These are phyloP conservation scores for Perccottus glenii DNA, from an alignment of 2,113 vertebrate genomes.

Conservation along the genomic window DNA sequence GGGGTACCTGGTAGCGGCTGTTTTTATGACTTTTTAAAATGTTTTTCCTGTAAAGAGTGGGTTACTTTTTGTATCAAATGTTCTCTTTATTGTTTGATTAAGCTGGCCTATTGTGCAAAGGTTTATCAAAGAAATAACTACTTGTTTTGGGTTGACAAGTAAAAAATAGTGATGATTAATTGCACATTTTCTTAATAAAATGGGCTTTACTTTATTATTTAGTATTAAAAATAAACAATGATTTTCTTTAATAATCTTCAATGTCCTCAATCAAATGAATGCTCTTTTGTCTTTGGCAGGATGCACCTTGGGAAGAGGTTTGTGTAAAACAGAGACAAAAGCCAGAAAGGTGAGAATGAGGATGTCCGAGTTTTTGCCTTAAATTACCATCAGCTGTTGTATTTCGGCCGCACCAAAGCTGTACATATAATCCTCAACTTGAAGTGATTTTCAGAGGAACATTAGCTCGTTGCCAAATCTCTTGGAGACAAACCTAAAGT, in stretches of 20 bases:
- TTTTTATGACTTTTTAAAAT: too few relatives aligned
- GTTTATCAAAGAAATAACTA: too few relatives aligned
- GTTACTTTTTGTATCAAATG: too few relatives aligned
- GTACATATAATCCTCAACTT: background rate
- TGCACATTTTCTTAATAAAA: too few relatives aligned
- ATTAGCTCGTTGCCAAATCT: background rate
- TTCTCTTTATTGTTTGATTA: too few relatives aligned
- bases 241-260: background rate
- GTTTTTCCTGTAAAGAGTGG: too few relatives aligned
- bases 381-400: background rate
- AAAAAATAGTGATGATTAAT: too few relatives aligned
- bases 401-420: constrained; percentile 2
- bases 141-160: too few relatives aligned
- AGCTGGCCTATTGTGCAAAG: too few relatives aligned
- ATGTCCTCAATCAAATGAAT: constrained; percentile 14
- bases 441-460: background rate
- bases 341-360: constrained; percentile 4
- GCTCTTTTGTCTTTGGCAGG: constrained; percentile 1
- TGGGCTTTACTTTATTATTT: too few relatives aligned
- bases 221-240: background rate
- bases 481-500: background rate
- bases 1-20: too few relatives aligned
- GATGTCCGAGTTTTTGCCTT: constrained; percentile 8
- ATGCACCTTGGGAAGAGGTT: constrained; percentile 13
- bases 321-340: background rate